Evolutionary conservation across 2,797 vertebrate genomes (phyloP).

Genomic region (Pipistrellus nathusii): DNA sequence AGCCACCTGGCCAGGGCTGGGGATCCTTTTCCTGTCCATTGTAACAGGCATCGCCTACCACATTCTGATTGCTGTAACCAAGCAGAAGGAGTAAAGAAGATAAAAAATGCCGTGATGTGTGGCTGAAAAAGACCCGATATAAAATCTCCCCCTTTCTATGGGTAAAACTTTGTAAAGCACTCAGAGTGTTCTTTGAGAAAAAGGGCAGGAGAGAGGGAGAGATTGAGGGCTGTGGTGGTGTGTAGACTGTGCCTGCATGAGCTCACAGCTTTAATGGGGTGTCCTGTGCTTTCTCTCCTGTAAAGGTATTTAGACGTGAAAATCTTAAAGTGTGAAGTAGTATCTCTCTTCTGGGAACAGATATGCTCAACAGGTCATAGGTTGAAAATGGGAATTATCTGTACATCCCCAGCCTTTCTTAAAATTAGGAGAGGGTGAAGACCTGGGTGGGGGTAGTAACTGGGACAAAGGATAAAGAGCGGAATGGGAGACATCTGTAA

Average conservation of each 20-base stretch:
- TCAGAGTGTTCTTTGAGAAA: not conserved
- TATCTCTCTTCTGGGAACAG: not conserved
- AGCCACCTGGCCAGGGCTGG: not conserved
- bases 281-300: not conserved
- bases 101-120: not conserved
- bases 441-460: no score
- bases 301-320: not conserved
- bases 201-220: not conserved
- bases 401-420: not conserved
- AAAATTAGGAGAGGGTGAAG: not conserved
- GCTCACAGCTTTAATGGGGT: not conserved
- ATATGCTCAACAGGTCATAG: not conserved
- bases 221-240: not conserved
- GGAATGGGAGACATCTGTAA: no score
- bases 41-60: not conserved
- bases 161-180: not conserved
- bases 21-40: not conserved
- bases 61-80: not conserved
- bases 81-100: not conserved
- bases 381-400: conserved; percentile 20
- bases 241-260: not conserved
- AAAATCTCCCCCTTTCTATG: not conserved
- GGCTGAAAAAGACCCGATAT: not conserved
- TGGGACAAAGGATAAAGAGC: no score
- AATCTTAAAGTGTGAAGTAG: not conserved